Evolutionary conservation across 2,797 vertebrate species (phyloP), one percentile per base, ranked within the genome.

Genomic region (Diplodus puntazzo): DNA sequence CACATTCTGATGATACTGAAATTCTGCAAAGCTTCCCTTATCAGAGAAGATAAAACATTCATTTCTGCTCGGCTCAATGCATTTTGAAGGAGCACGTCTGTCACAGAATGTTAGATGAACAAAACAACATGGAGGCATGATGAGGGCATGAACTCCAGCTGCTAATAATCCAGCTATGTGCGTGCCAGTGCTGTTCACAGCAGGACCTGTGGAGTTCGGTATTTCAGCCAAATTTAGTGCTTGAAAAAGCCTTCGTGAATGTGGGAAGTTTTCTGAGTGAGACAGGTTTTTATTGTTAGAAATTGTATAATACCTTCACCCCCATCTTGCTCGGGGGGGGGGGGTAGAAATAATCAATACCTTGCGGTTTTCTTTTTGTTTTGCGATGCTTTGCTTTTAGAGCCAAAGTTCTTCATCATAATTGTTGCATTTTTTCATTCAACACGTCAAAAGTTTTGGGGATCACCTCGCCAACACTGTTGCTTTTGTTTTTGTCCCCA

Each of bases 401-500:
- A 45, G 42, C 17, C 23, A 4, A 20, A 66, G 21, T 42, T 57
- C 30, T 10, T 34, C 2, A 6, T 46, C 45, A 10, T 43, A 39
- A 16, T 54, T 61, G 27, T 42, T 34, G 25, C 2, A 14, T n/a
- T 54, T 59, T 79, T 77, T 74, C 13, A 54, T 67, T 62, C 57
- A 50, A 3, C 21, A 21, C n/a, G 53, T 57, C 12, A 18, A 14
- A 55, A 20, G 43, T 69, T 83, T 81, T 8, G 59, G 81, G 85
- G 75, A 81, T 80, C 67, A 59, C 75, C 73, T 81, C 52, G 11
- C 46, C 69, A 63, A 62, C 77, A 77, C 52, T 12, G 57, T 65
- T 62, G 77, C 17, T 59, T 79, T 63, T 83, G 88, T 88, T 86
- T 57, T 20, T 60, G 59, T 87, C 77, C 43, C 3, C n/a, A 5